These are phyloP conservation scores for Tetragnatha montana DNA, from an alignment of 2,888 invertebrate genomes.

Conservation along the genomic window DNA sequence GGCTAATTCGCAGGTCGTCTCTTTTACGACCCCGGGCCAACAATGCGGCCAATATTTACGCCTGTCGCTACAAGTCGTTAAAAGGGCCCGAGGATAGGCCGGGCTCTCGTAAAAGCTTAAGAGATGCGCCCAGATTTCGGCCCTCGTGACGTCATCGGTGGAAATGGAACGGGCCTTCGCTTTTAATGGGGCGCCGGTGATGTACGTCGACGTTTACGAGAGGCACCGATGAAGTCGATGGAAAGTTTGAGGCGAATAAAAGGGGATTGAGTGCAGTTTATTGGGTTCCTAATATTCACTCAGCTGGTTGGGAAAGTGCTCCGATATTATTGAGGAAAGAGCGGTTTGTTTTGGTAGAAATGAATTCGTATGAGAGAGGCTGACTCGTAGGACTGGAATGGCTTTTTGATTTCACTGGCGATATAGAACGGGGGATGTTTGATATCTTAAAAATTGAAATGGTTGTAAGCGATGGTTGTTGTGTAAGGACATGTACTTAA, in stretches of 20 bases:
- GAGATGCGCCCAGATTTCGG: constrained; percentile 23
- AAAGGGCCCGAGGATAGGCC: constrained; percentile 41
- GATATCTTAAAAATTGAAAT: too few species aligned
- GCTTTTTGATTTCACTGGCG: too few species aligned
- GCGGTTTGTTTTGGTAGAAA: too few species aligned
- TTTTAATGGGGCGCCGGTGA: constrained; percentile 41
- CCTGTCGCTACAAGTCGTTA: constrained; percentile 60
- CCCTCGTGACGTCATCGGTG: constrained; percentile 26
- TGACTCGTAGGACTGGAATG: too few species aligned
- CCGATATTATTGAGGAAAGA: too few species aligned
- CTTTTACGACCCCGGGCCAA: constrained; percentile 35
- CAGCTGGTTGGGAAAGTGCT: neutral
- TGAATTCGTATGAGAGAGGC: too few species aligned
- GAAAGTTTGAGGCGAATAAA: constrained; percentile 38
- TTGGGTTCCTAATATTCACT: constrained; percentile 1
- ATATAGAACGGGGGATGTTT: too few species aligned
- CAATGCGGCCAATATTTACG: constrained; percentile 51
- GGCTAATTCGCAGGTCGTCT: constrained; percentile 29
- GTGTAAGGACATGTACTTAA: too few species aligned
- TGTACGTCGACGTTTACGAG: constrained; percentile 47
- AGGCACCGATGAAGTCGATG: constrained; percentile 20
- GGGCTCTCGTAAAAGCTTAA: constrained; percentile 43
- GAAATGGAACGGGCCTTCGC: constrained; percentile 30
- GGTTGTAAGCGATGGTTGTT: too few species aligned
- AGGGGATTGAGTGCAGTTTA: constrained; percentile 15